These are phyloP conservation scores for Capricornis sumatraensis DNA, from an alignment of 2,113 vertebrate genomes.

Conservation along the genomic window DNA sequence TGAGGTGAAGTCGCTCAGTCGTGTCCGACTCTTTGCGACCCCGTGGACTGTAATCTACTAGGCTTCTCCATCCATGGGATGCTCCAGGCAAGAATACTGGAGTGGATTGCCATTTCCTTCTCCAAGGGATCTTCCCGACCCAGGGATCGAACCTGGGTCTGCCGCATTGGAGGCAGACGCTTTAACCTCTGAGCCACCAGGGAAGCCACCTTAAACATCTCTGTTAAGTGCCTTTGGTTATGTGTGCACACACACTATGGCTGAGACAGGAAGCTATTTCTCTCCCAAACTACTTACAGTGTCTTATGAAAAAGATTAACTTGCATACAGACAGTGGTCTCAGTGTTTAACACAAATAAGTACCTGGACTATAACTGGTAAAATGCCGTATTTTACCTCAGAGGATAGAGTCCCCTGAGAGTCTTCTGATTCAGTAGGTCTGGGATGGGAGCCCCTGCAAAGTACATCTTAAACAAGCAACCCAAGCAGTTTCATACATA, in stretches of 20 bases:
- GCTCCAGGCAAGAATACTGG: too few species aligned
- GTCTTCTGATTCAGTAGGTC: not conserved
- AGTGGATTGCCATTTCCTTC: too few species aligned
- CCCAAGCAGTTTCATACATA: not conserved
- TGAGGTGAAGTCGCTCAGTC: too few species aligned
- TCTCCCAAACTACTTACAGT: not conserved
- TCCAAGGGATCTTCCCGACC: too few species aligned
- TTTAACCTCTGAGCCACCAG: too few species aligned
- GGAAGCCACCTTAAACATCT: not conserved
- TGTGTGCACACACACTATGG: not conserved
- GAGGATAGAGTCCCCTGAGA: not conserved
- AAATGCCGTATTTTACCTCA: not conserved
- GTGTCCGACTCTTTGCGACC: too few species aligned
- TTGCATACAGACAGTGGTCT: not conserved
- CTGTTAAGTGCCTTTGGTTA: not conserved
- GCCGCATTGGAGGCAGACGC: too few species aligned
- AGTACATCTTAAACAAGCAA: constrained; percentile 20
- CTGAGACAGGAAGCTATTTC: not conserved
- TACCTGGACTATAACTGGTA: not conserved
- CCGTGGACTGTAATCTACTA: too few species aligned
- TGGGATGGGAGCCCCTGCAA: not conserved
- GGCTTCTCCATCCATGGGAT: too few species aligned
- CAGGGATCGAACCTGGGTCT: too few species aligned
- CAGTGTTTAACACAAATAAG: not conserved
- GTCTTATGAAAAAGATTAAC: constrained; percentile 27